Evolutionary conservation across 2,113 vertebrate species (phyloP).

Genomic region (Phoenicopterus ruber): DNA sequence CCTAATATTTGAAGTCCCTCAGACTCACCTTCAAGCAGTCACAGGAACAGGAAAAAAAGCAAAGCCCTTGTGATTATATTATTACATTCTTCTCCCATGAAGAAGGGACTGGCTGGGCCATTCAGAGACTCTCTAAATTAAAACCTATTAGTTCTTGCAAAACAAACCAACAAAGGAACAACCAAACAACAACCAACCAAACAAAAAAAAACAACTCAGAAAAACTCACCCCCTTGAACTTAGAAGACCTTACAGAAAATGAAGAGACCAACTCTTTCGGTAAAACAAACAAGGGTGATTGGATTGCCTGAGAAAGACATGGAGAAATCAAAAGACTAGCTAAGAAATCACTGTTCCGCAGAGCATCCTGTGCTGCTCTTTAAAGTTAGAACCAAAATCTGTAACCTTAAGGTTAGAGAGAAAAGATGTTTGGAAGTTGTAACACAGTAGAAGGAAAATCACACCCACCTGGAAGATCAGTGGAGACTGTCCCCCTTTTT

Average conservation of each 20-base stretch:
- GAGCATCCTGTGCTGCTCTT: background rate
- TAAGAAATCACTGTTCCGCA: background rate
- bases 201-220: background rate
- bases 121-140: background rate
- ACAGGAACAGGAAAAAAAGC: background rate
- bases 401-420: background rate
- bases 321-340: background rate
- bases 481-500: background rate
- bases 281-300: background rate
- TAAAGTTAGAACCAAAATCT: background rate
- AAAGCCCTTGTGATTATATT: background rate
- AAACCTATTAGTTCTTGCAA: background rate
- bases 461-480: background rate
- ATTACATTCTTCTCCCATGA: background rate
- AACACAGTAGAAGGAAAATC: background rate
- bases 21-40: background rate
- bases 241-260: background rate
- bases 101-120: background rate
- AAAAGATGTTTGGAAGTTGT: background rate
- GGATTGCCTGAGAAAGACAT: background rate
- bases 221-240: accelerated
- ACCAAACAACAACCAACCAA: background rate
- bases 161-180: background rate
- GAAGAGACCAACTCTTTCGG: background rate
- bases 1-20: background rate